phyloP scores from a whole-genome alignment of 2,113 vertebrate species.

The Antechinus flavipes region DNA sequence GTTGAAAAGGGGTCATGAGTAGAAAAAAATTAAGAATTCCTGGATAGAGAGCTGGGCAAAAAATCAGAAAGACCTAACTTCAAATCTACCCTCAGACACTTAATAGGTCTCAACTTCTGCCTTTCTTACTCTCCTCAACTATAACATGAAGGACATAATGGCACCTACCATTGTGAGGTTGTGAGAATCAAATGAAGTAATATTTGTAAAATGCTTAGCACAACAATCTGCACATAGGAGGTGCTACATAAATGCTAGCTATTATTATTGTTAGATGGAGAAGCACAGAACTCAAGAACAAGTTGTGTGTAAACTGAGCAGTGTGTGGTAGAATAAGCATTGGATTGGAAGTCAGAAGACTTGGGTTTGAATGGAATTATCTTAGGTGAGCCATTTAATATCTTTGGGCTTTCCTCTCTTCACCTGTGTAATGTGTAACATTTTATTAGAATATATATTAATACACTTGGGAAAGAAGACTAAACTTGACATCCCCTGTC shows the following conservation, averaged over 20 bases:
- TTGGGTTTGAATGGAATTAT: background rate
- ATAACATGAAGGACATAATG: background rate
- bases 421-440: background rate
- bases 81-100: background rate
- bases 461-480: background rate
- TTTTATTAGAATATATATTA: background rate
- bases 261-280: background rate
- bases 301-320: background rate
- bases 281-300: background rate
- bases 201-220: background rate
- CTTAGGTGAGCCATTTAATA: background rate
- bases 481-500: background rate
- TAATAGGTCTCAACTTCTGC: background rate
- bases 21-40: too few relatives aligned
- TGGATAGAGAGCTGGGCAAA: background rate
- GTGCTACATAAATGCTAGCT: background rate
- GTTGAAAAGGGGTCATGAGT: too few relatives aligned
- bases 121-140: background rate
- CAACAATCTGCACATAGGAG: background rate
- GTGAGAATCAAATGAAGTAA: background rate
- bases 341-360: background rate
- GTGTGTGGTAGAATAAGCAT: background rate
- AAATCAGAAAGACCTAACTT: background rate
- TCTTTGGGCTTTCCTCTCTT: background rate
- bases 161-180: background rate